phyloP scores from a whole-genome alignment of 2,113 vertebrate species.

The Balaeniceps rex region DNA sequence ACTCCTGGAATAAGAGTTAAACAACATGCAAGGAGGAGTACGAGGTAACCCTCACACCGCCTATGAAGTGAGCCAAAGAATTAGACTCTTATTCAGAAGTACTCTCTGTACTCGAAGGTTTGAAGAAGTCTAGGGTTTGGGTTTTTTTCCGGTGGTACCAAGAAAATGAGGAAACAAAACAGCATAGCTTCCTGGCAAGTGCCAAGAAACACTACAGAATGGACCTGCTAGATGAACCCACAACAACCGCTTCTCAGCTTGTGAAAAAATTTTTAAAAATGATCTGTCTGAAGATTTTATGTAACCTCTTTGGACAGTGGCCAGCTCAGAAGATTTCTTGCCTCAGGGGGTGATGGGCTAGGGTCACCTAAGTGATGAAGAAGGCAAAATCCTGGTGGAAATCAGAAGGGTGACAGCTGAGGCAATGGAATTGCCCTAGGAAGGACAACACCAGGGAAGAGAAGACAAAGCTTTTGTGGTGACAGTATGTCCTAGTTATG shows the following conservation, averaged over 20 bases:
- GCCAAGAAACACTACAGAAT: background rate
- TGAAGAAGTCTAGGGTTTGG: background rate
- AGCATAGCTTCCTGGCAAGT: background rate
- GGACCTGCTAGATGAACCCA: background rate
- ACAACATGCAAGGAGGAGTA: background rate
- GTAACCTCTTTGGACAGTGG: background rate
- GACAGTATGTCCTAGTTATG: background rate
- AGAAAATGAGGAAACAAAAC: background rate
- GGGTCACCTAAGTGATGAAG: background rate
- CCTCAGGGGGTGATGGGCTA: background rate
- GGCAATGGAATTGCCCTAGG: background rate
- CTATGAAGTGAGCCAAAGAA: background rate
- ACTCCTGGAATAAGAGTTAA: background rate
- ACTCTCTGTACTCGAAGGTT: background rate
- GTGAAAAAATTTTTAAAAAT: background rate
- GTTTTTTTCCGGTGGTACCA: background rate
- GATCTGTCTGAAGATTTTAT: background rate
- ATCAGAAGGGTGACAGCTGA: background rate
- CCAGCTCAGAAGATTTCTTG: background rate
- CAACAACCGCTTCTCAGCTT: background rate
- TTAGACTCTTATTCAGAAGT: background rate
- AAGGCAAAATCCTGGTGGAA: background rate
- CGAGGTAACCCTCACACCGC: background rate
- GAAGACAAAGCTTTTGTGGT: background rate
- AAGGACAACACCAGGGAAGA: background rate